A percentile compares a stretch with the other conserved stretches of the same genome.
phyloP scores from a whole-genome alignment of 53 echinoderm and acorn worm species.

The Holothuria scabra region DNA sequence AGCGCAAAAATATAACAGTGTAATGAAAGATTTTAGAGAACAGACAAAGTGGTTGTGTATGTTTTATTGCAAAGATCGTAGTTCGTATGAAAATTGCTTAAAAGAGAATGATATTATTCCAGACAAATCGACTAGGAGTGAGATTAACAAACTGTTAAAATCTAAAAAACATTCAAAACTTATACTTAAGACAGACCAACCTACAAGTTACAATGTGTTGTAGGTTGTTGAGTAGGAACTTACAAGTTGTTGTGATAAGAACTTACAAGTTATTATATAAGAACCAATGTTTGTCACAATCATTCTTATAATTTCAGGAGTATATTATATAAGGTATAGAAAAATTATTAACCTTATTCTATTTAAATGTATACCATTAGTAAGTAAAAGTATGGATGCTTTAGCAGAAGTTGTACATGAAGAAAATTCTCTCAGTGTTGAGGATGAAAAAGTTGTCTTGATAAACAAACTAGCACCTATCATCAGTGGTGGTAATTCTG shows the following conservation, averaged over 20 bases:
- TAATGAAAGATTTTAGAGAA: no score
- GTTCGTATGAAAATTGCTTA: no score
- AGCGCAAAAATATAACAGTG: no score
- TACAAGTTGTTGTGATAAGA: background rate
- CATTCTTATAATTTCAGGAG: no score
- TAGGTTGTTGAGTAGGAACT: background rate
- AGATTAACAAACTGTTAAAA: no score
- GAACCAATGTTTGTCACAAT: background rate
- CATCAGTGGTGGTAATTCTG: slow-evolving; percentile 4
- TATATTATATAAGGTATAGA: background rate
- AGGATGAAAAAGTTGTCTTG: background rate
- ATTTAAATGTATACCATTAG: background rate
- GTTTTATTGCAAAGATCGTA: no score
- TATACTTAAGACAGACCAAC: no score
- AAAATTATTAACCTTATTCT: no score
- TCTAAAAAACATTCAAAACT: no score
- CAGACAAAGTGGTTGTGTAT: no score
- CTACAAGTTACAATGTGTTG: no score
- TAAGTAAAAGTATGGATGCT: background rate
- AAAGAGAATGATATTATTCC: background rate
- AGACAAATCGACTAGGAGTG: no score
- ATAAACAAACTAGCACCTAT: slow-evolving; percentile 5
- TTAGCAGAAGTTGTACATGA: background rate
- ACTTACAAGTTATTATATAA: background rate
- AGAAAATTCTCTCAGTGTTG: background rate